Conservation (phyloP, 2,888 invertebrate genomes). For the Spodoptera exigua region DNA sequence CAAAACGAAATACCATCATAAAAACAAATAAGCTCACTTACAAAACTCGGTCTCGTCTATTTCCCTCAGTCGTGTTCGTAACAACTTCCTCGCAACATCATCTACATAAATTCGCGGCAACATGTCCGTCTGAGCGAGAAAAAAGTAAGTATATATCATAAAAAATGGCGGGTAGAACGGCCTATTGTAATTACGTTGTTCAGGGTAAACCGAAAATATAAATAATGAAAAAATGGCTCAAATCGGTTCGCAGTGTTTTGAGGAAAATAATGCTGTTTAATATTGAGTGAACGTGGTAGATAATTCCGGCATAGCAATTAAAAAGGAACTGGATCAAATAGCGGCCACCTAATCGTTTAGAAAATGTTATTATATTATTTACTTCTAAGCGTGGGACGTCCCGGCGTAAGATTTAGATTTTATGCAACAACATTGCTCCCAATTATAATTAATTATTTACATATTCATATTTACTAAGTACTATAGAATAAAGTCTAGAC, state of each 20-base stretch:
- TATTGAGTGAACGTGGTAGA: no score
- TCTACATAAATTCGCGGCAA: constrained; percentile 23
- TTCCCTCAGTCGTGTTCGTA: constrained; percentile 3
- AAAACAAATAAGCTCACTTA: constrained; percentile 9
- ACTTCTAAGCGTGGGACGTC: no score
- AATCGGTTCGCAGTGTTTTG: background rate
- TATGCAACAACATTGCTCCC: no score
- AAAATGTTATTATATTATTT: no score
- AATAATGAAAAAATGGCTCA: background rate
- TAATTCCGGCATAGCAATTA: no score
- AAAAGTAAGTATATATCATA: constrained; percentile 15
- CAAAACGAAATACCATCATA: background rate
- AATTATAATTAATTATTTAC: no score
- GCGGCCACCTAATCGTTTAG: no score
- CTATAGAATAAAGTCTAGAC: no score
- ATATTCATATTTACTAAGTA: no score
- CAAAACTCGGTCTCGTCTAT: background rate
- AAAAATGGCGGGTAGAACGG: constrained; percentile 5
- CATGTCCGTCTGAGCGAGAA: background rate
- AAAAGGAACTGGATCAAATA: no score
- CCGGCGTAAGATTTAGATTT: no score
- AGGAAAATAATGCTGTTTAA: background rate
- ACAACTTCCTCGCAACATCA: constrained; percentile 16
- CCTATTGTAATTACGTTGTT: constrained; percentile 12
- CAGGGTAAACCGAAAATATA: background rate